A percentile compares a stretch with the other conserved stretches of the same genome.
Conservation (phyloP, 2,888 invertebrate species). For the Sphinx pinastri region DNA sequence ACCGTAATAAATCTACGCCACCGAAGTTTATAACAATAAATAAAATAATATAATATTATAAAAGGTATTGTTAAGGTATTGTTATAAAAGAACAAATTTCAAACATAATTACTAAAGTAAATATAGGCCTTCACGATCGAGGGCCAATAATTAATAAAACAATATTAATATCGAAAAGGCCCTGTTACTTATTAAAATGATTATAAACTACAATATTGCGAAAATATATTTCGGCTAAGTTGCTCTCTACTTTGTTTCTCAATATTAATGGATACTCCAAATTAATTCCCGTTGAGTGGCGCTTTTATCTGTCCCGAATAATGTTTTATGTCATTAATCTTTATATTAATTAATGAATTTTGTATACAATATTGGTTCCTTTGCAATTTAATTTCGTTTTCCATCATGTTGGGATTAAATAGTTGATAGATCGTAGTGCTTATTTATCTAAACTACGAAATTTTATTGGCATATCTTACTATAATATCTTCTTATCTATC, state of each 20-base stretch:
- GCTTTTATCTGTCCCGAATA: slow-evolving; percentile 34
- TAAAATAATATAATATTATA: no score
- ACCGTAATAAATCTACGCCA: no score
- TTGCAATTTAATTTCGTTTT: slow-evolving; percentile 4
- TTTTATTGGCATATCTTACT: no score
- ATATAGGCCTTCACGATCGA: neutral
- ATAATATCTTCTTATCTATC: no score
- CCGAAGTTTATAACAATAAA: no score
- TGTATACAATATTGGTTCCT: slow-evolving; percentile 16
- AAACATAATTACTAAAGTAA: no score
- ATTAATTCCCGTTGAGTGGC: slow-evolving; percentile 42
- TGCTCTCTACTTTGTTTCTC: slow-evolving; percentile 38
- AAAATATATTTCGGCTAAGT: slow-evolving; percentile 42
- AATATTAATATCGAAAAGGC: slow-evolving; percentile 21
- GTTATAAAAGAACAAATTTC: no score
- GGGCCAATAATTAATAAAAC: neutral
- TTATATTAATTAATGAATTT: slow-evolving; percentile 26
- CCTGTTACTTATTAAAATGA: slow-evolving; percentile 26
- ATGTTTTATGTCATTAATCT: slow-evolving; percentile 37
- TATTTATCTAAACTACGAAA: no score
- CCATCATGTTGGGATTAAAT: neutral
- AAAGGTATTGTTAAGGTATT: no score
- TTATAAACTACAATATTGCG: slow-evolving; percentile 31
- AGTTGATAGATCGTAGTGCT: no score
- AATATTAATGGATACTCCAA: slow-evolving; percentile 44